Conservation (phyloP, 2,797 vertebrate species). For the Hippocampus kuda region DNA sequence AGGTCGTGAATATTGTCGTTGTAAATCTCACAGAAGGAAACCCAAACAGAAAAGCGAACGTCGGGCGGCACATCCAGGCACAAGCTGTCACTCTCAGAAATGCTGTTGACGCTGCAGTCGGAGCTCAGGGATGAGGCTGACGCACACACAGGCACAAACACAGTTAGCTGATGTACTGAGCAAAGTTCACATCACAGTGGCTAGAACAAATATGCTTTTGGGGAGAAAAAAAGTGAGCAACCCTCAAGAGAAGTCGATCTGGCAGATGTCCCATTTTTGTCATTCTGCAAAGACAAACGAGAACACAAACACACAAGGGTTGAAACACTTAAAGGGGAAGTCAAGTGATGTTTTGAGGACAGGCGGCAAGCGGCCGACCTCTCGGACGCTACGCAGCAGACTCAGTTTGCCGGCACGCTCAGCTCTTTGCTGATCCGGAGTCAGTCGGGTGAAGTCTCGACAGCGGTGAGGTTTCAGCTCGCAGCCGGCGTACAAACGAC, state of each 20-base stretch:
- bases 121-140: constrained; percentile 34
- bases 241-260: constrained; percentile 53
- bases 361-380: constrained; percentile 35
- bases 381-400: constrained; percentile 54
- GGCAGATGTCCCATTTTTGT: constrained; percentile 55
- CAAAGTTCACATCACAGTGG: not conserved
- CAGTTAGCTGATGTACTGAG: not conserved
- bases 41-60: constrained; percentile 79
- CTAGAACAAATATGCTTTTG: not conserved
- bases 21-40: constrained; percentile 96
- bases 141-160: constrained; percentile 5
- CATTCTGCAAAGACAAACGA: constrained; percentile 44
- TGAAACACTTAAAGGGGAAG: not conserved
- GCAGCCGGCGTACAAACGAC: constrained; percentile 67
- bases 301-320: not conserved
- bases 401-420: constrained; percentile 68
- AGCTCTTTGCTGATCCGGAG: constrained; percentile 73
- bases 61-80: constrained; percentile 39
- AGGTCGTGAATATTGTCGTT: constrained; percentile 92
- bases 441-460: constrained; percentile 76
- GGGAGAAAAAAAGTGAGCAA: constrained; percentile 12
- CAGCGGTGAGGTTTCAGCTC: constrained; percentile 85
- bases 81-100: constrained; percentile 49
- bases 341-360: not conserved
- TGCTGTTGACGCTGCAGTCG: constrained; percentile 32